A percentile compares a stretch with the other conserved stretches of the same genome.
phyloP scores from a whole-genome alignment of 2,113 vertebrate genomes.

The Erythrocercus mccallii region DNA sequence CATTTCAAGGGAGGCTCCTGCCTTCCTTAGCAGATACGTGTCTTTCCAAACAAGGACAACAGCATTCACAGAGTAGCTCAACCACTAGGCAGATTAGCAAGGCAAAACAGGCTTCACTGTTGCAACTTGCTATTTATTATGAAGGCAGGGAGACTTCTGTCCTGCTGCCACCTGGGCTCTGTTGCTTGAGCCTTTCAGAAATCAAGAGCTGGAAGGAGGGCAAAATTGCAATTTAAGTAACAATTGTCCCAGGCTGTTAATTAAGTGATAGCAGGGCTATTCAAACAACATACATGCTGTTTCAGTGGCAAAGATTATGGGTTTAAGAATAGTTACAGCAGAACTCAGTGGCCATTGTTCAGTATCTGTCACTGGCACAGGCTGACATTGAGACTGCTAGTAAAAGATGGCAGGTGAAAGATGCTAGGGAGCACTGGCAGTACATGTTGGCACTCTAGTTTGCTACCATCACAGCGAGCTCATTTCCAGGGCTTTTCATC shows the following conservation, averaged over 20 bases:
- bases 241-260: not conserved
- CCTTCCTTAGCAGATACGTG: not conserved
- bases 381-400: not conserved
- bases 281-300: not conserved
- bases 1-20: not conserved
- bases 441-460: not conserved
- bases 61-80: not conserved
- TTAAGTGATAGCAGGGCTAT: not conserved
- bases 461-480: fast-evolving
- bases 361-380: not conserved
- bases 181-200: not conserved
- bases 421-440: not conserved
- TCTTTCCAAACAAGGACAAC: not conserved
- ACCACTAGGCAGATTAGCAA: not conserved
- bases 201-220: not conserved
- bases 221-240: not conserved
- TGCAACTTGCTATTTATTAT: not conserved
- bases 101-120: not conserved
- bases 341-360: not conserved
- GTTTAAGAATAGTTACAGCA: not conserved
- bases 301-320: not conserved
- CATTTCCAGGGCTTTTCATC: not conserved
- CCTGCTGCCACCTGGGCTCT: not conserved
- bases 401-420: not conserved
- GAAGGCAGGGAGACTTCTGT: not conserved